Conservation (phyloP, 2,888 invertebrate genomes). For the Acronicta alni region DNA sequence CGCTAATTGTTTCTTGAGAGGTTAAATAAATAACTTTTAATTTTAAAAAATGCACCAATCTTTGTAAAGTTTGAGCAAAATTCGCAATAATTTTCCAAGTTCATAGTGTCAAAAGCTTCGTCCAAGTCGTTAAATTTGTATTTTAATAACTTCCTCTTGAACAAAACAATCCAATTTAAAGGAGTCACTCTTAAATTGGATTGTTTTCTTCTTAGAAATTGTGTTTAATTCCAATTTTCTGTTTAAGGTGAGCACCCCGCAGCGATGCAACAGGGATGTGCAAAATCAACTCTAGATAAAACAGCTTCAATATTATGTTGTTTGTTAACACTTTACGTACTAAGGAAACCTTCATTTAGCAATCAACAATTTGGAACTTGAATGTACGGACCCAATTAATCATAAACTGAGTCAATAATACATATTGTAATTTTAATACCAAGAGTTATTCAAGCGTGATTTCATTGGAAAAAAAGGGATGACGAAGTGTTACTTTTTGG, state of each 20-base stretch:
- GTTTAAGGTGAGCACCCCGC: constrained; percentile 83
- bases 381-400: constrained; percentile 48
- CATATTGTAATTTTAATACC: constrained; percentile 30
- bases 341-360: constrained; percentile 64
- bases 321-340: constrained; percentile 66
- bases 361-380: constrained; percentile 74
- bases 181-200: neutral
- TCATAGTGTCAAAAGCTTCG: constrained; percentile 22
- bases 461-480: constrained; percentile 23
- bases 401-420: constrained; percentile 38
- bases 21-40: neutral
- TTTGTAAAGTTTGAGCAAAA: neutral
- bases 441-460: constrained; percentile 24
- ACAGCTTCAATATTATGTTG: constrained; percentile 72
- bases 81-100: neutral
- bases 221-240: constrained; percentile 22
- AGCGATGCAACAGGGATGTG: constrained; percentile 86
- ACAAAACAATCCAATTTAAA: too few relatives aligned
- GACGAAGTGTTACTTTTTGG: constrained; percentile 29
- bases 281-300: constrained; percentile 78
- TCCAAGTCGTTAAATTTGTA: neutral
- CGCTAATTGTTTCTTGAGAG: too few relatives aligned
- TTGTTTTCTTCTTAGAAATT: neutral
- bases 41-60: neutral
- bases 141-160: neutral